Evolutionary conservation across 2,888 invertebrate genomes (phyloP).

Genomic region (Mechanitis messenoides): DNA sequence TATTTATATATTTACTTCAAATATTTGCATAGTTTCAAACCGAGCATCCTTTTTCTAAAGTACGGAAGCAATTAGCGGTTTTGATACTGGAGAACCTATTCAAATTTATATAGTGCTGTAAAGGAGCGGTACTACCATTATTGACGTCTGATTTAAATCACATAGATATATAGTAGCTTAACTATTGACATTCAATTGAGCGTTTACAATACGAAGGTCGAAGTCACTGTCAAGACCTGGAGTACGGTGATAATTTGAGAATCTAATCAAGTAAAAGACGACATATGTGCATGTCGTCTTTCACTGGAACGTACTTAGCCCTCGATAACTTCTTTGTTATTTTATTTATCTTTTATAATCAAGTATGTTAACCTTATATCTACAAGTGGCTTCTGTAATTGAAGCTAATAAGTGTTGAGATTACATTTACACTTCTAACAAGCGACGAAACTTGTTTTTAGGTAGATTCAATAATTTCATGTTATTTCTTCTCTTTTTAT

Average conservation of each 20-base stretch:
- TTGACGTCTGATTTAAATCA: conserved; percentile 59
- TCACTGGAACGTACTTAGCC: no score
- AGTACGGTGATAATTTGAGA: not conserved
- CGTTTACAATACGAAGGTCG: conserved; percentile 54
- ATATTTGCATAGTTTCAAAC: no score
- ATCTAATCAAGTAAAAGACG: not conserved
- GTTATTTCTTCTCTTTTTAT: no score
- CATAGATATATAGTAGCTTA: conserved; percentile 61
- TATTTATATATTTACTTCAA: no score
- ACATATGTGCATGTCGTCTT: no score
- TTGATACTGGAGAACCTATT: conserved; percentile 42
- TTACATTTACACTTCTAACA: not conserved
- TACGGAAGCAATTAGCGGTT: conserved; percentile 58
- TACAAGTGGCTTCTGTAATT: conserved; percentile 4
- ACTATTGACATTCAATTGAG: conserved; percentile 52
- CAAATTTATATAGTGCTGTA: conserved; percentile 45
- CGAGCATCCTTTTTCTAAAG: conserved; percentile 27
- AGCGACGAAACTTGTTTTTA: no score
- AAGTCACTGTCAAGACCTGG: conserved; percentile 60
- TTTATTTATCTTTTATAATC: not conserved
- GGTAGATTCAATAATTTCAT: no score
- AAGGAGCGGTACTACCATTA: conserved; percentile 47
- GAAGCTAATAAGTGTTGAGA: not conserved
- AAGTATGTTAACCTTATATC: conserved; percentile 5
- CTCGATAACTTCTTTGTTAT: no score